phyloP scores from a whole-genome alignment of 2,888 invertebrate genomes.

The Nemotelus nigrinus region DNA sequence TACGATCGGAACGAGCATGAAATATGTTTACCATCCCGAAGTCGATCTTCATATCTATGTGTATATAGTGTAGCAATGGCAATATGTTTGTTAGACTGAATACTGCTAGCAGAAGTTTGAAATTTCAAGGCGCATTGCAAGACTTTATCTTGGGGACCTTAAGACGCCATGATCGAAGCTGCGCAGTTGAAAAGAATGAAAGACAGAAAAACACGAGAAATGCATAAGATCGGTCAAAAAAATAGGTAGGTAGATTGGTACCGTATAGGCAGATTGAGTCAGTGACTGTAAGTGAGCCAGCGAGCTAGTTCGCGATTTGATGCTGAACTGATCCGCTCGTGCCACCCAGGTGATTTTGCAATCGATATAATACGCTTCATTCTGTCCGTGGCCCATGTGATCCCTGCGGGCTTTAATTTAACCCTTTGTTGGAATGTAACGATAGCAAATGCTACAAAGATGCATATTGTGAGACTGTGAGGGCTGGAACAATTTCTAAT shows the following conservation, averaged over 20 bases:
- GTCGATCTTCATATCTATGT: background rate
- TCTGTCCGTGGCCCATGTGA: constrained; percentile 13
- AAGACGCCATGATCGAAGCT: constrained; percentile 26
- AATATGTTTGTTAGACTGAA: background rate
- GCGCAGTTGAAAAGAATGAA: constrained; percentile 10
- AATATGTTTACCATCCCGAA: constrained; percentile 16
- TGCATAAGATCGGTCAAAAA: constrained; percentile 41
- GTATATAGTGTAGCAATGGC: too few species aligned
- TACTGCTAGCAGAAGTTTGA: background rate
- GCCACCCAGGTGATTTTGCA: constrained; percentile 43
- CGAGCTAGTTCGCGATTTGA: constrained; percentile 10
- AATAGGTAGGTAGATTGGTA: background rate
- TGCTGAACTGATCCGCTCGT: constrained; percentile 35
- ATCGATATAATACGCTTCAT: constrained; percentile 42
- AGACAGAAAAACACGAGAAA: constrained; percentile 18
- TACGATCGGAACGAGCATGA: background rate
- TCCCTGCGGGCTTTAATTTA: background rate
- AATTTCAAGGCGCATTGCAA: constrained; percentile 29
- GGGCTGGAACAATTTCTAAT: too few species aligned
- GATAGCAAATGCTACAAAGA: background rate
- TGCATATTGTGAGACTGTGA: too few species aligned
- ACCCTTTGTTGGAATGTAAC: background rate
- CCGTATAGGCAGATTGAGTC: constrained; percentile 2
- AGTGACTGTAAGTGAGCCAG: constrained; percentile 25
- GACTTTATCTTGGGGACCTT: constrained; percentile 26